Percentiles rank a stretch among this genome's conserved stretches.
Evolutionary conservation across 2,113 vertebrate genomes (phyloP).

Genomic region (Tiliqua scincoides): DNA sequence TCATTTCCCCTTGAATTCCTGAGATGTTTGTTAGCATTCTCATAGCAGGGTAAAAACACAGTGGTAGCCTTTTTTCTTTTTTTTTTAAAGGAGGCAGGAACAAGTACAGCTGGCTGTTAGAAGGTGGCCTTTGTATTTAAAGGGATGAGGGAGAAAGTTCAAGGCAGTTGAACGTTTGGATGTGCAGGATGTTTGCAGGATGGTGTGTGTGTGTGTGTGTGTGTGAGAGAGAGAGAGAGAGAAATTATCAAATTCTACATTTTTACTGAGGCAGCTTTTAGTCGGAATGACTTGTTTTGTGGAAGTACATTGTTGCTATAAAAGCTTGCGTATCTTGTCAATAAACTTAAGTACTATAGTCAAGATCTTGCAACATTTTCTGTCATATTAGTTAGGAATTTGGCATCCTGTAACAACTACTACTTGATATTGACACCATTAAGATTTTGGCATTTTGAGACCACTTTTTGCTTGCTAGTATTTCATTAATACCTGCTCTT

Average conservation of each 20-base stretch:
- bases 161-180: not conserved
- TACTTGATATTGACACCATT: not conserved
- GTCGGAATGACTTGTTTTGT: not conserved
- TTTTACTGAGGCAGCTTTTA: not conserved
- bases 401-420: not conserved
- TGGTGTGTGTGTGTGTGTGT: not conserved
- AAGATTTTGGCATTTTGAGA: not conserved
- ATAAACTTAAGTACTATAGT: not conserved
- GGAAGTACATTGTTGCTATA: not conserved
- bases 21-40: conserved; percentile 60
- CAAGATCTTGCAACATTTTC: not conserved
- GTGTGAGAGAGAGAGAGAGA: too few species aligned
- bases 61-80: conserved; percentile 37
- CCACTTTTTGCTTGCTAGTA: not conserved
- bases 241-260: not conserved
- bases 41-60: conserved; percentile 39
- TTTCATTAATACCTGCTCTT: not conserved
- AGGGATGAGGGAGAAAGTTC: not conserved
- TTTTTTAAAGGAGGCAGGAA: not conserved
- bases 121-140: not conserved
- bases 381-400: not conserved
- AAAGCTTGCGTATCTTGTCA: not conserved
- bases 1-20: conserved; percentile 49
- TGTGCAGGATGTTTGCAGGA: not conserved
- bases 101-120: not conserved